Conservation (phyloP, 2,113 vertebrate species). For the Austrofundulus limnaeus region DNA sequence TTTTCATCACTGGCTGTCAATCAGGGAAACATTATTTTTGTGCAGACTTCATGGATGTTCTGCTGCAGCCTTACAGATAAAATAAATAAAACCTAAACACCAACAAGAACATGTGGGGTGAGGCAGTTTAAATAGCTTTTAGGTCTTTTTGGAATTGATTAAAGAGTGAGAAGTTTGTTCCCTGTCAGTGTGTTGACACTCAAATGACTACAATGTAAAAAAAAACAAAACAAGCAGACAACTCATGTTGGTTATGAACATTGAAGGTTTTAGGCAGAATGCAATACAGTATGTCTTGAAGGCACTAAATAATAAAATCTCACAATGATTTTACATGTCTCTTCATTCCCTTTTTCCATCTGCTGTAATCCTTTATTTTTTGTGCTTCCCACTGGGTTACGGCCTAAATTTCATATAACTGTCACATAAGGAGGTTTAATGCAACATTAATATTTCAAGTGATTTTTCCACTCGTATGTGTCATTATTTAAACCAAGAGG, state of each 20-base stretch:
- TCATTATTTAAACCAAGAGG: background rate
- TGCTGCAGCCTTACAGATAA: background rate
- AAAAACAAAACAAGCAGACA: slow-evolving; percentile 2
- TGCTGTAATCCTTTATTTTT: slow-evolving; percentile 37
- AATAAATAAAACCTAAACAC: background rate
- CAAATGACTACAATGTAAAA: background rate
- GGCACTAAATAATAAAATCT: slow-evolving; percentile 32
- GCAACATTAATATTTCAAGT: slow-evolving; percentile 19
- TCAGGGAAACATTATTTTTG: background rate
- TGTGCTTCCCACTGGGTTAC: slow-evolving; percentile 34
- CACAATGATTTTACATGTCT: slow-evolving; percentile 15
- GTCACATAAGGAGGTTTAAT: slow-evolving; percentile 38
- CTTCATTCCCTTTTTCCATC: slow-evolving; percentile 16
- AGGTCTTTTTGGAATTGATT: too few species aligned
- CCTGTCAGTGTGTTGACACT: background rate
- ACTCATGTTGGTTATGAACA: slow-evolving; percentile 16
- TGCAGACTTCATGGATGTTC: background rate
- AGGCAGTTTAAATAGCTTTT: too few species aligned
- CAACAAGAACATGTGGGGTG: background rate
- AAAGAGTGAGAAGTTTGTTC: background rate
- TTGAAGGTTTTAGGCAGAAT: slow-evolving; percentile 27
- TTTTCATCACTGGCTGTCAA: too few species aligned
- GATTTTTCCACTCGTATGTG: background rate
- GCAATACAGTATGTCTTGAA: slow-evolving; percentile 20
- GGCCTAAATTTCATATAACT: slow-evolving; percentile 36